Base-by-base conservation (phyloP, 2,888 invertebrate genomes). In the Platycheirus albimanus region DNA sequence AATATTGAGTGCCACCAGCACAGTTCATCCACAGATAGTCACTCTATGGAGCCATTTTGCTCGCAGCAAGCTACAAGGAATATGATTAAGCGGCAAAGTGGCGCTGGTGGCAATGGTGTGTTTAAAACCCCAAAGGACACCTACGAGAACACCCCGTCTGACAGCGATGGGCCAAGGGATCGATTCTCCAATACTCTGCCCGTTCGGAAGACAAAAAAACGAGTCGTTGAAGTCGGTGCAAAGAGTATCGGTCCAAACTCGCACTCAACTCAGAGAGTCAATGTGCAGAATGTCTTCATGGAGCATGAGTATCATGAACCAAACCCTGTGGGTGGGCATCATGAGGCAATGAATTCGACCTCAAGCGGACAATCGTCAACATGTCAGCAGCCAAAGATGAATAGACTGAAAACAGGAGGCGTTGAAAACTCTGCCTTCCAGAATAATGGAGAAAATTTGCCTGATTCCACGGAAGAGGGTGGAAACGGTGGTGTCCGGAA, bases 361-460 rank as follows among this genome's bases (percentile, higher is more conserved):
- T 86, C 87, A 78, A 88, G 78, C 33, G 80, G 85, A 11, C 83
- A 86, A 49, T 63, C 66, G 19, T 69, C 75, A 70, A 20, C 71
- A 17, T 43, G 69, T 63, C 49, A 84, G 54, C 49, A 84, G 51
- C 83, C 85, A 80, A 66, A 86, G 85, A 70, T 77, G 28, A 63
- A 85, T 79, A 84, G 87, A 69, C 85, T 87, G 45, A 87, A 87
- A 74, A 84, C 93, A 87, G 94, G 95, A 0, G 96, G 95, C 0
- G 95, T 96, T 19, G 95, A 96, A 87, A 96, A 96, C 86, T 92
- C 93, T 0, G 96, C 94, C 0, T 96, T 96, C 87, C 95, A 95
- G 88, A 94, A 94, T 84, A 94, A 95, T 87, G 94, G 94, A 86
- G 92, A 72, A 58, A 86, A 75, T 33, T 61, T 76, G 17, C 76